Percentiles rank a stretch among this genome's conserved stretches.
Conservation (phyloP, 2,113 vertebrate genomes). For the Channa maculata region DNA sequence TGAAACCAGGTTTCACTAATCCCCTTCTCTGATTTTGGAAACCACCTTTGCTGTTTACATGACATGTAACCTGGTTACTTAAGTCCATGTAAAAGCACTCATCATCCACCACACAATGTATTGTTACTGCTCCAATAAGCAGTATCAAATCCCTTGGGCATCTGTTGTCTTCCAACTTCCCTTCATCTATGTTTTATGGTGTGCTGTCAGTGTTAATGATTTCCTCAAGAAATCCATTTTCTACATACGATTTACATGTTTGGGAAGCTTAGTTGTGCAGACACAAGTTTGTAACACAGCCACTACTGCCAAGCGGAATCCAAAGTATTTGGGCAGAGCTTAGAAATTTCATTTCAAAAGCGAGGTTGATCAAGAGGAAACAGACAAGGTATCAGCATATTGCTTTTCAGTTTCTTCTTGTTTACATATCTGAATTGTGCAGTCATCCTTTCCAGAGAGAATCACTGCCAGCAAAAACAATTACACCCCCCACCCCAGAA, state of each 20-base stretch:
- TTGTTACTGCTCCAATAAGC: slow-evolving; percentile 72
- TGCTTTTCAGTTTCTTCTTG: slow-evolving; percentile 63
- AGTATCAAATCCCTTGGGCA: slow-evolving; percentile 70
- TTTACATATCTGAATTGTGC: slow-evolving; percentile 79
- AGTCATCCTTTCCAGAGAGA: slow-evolving; percentile 73
- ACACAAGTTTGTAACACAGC: slow-evolving; percentile 36
- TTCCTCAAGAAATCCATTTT: slow-evolving; percentile 66
- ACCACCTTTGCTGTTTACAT: too few species aligned
- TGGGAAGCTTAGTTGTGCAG: slow-evolving; percentile 55
- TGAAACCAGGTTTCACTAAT: too few species aligned
- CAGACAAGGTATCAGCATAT: slow-evolving; percentile 57
- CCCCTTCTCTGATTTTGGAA: too few species aligned
- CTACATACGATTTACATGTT: slow-evolving; percentile 59
- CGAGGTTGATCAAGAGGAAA: slow-evolving; percentile 63
- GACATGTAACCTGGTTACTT: too few species aligned
- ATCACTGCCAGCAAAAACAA: slow-evolving; percentile 79
- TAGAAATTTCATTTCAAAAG: slow-evolving; percentile 47
- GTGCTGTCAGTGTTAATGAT: slow-evolving; percentile 66
- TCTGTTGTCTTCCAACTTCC: slow-evolving; percentile 67
- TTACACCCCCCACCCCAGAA: slow-evolving; percentile 62
- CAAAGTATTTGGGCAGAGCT: slow-evolving; percentile 36
- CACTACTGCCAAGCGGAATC: slow-evolving; percentile 30
- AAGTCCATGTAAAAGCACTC: slow-evolving; percentile 21
- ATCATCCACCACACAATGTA: slow-evolving; percentile 61
- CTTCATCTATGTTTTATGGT: slow-evolving; percentile 55